These are phyloP conservation scores for Chionodraco myersi DNA, from an alignment of 2,113 vertebrate genomes.

Conservation along the genomic window DNA sequence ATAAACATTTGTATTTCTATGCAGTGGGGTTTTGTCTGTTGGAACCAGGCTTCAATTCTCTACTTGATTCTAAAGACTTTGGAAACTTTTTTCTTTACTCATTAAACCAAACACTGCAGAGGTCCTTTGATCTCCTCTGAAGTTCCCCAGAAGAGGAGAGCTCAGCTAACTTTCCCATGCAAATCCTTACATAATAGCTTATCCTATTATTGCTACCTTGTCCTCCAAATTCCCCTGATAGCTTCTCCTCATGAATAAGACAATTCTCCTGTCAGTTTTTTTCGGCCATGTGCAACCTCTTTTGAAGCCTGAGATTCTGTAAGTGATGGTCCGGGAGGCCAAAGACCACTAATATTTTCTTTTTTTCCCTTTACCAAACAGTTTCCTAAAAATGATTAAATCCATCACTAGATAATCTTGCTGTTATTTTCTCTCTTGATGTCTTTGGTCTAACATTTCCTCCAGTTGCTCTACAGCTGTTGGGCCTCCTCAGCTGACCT, in stretches of 20 bases:
- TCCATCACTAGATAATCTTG: conserved; percentile 61
- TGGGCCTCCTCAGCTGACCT: conserved; percentile 55
- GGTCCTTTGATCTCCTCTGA: conserved; percentile 60
- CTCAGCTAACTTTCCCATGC: conserved; percentile 49
- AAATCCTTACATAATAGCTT: conserved; percentile 53
- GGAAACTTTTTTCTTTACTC: conserved; percentile 48
- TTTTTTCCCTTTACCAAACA: conserved; percentile 50
- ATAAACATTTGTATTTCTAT: conserved; percentile 35
- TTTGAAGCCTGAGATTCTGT: conserved; percentile 47
- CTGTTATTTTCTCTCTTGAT: conserved; percentile 39
- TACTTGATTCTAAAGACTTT: conserved; percentile 48
- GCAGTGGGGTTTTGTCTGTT: conserved; percentile 22
- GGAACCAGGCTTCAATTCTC: conserved; percentile 24
- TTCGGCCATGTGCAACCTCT: conserved; percentile 71
- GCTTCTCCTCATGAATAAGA: conserved; percentile 57
- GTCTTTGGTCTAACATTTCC: conserved; percentile 65
- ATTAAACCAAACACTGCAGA: conserved; percentile 53
- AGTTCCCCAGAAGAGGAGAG: conserved; percentile 50
- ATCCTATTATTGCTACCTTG: conserved; percentile 69
- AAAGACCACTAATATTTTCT: conserved; percentile 60
- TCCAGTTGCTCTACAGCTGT: conserved; percentile 71
- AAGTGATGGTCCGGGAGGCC: conserved; percentile 62
- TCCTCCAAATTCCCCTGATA: conserved; percentile 62
- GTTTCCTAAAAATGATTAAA: conserved; percentile 62
- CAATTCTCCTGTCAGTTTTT: conserved; percentile 60